Evolutionary conservation across 1,140 invertebrate genomes (phyloP), one percentile per base, ranked within the genome.

Genomic region (Trichoplusia ni): DNA sequence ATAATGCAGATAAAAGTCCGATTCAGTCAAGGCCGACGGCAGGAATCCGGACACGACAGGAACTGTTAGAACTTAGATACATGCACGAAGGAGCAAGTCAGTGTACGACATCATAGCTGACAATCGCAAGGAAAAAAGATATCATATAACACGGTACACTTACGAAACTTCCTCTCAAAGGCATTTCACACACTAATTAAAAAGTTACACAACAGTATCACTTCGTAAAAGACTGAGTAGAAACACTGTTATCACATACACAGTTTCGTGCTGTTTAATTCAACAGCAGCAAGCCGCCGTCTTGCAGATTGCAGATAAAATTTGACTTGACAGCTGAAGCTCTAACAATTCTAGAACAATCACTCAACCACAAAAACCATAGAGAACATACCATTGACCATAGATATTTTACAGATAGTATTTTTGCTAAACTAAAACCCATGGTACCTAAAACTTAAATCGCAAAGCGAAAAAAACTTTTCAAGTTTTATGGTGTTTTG

Each of bases 111-210:
- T 59, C 51, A 25, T 44, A 27, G 38, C 33, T 56, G 14, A 72
- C n/a, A 72, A 73, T 63, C 60, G 54, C 53, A 49, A 72, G 40
- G 58, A 71, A 66, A 66, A 53, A 64, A 67, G 40, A 69, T 75
- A 73, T 75, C 68, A 56, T 59, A 64, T 72, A 64, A 65, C 56
- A 64, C 60, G 38, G 71, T 13, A n/a, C 67, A 90, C 85, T 88
- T 79, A 88, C 87, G 68, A 88, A 86, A 84, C 73, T 82, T 79
- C 85, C 82, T 79, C 83, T 79, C 58, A 90, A 73, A 71, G 87
- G 84, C 87, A 90, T 90, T 78, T 90, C 83, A 82, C 71, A 73
- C 54, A 79, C 58, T 19, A 42, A 23, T 35, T 49, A 31, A 61
- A 38, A 38, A 33, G 35, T 19, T n/a, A 58, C 35, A 56, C 38